Percentiles rank a stretch among this genome's conserved stretches.
Conservation (phyloP, 2,888 invertebrate species). For the Cantharis nigra region DNA sequence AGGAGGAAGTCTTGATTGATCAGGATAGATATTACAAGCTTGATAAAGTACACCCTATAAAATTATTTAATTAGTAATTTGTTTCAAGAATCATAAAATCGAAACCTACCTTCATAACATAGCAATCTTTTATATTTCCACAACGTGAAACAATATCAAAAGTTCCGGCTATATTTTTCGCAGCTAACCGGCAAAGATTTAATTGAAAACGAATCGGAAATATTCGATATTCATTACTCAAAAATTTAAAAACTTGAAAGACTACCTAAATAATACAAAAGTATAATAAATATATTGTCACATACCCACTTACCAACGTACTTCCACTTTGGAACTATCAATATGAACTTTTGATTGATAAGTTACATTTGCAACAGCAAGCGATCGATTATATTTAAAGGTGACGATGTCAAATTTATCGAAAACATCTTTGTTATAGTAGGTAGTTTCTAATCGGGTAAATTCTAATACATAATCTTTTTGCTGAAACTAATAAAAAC, state of each 20-base stretch:
- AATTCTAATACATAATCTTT: neutral
- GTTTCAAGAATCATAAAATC: too few species aligned
- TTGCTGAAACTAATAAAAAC: neutral
- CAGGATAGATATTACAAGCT: neutral
- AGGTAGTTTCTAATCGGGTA: neutral
- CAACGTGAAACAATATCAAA: neutral
- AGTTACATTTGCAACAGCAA: neutral
- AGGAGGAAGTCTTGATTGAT: neutral
- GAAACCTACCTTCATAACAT: neutral
- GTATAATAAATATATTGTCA: too few species aligned
- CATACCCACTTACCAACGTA: neutral
- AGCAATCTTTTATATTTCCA: neutral
- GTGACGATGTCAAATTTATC: neutral
- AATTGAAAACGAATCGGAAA: neutral
- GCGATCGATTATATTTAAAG: neutral
- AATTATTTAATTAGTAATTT: neutral
- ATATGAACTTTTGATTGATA: neutral
- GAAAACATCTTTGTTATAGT: neutral
- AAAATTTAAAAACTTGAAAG: neutral
- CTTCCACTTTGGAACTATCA: neutral
- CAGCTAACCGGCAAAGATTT: neutral
- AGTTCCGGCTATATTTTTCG: neutral
- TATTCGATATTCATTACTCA: neutral
- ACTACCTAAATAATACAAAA: neutral
- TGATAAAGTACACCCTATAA: neutral